Base-by-base conservation (phyloP, 2,797 vertebrate species). In the Hafferia zeledoni region DNA sequence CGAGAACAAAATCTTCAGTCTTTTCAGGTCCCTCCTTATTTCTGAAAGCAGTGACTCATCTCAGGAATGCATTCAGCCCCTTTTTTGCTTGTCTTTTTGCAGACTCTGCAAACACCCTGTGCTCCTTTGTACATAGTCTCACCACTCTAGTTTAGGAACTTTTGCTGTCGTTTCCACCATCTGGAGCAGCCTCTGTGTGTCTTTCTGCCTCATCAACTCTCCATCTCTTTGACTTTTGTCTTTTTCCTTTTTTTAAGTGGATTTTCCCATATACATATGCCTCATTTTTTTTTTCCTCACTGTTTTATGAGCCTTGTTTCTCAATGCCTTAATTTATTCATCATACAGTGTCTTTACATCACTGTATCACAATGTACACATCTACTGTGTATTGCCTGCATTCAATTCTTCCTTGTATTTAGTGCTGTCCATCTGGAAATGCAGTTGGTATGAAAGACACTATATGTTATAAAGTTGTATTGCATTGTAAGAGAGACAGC, bases 311-410 rank as follows among this genome's bases (percentile, higher is more conserved):
- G 67, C 75, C 77, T 87, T 90, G 67, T 63, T 50, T 80, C 85
- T 93, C 78, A 53, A 39, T 71, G 55, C 53, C 83, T 93, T 87
- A 89, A 93, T 95, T 96, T 96, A 85, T 93, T 94, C 83, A 87
- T 83, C 46, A 72, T 76, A 30, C 55, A 68, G 20, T 74, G 52
- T 95, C 68, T 93, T 95, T 89, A 94, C 72, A 84, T 79, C 27
- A 53, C 53, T 43, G 59, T 17, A 84, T 84, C 81, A 60, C 68
- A 90, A 60, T 43, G 8, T 27, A 37, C 53, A 67, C 53, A 72
- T 55, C 81, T 55, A 90, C 56, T 69, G 52, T 79, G 53, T 72
- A 27, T 77, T 88, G 50, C 72, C 22, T 67, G 56, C 52, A 50
- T 94, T 91, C 83, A 31, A 41, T 87, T 56, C 56, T 78, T 63